Evolutionary conservation across 2,113 vertebrate genomes (phyloP), one percentile per base, ranked within the genome.

Genomic region (Phrynocephalus versicolor): DNA sequence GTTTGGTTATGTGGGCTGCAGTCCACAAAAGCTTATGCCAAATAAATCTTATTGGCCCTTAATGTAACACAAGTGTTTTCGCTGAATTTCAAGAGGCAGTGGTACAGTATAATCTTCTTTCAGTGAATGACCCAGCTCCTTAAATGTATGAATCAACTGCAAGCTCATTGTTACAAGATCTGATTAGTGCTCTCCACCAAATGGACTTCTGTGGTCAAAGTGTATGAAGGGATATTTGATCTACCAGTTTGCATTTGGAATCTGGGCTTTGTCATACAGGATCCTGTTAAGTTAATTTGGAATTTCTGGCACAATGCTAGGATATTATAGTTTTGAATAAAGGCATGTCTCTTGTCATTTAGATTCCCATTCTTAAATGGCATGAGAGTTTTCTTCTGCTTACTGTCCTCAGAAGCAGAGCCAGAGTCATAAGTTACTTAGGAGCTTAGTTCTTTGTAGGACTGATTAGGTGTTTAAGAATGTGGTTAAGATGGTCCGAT

Each of bases 401-500:
- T 77, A 2, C 45, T 82, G 57, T 71, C 62, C 37, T 55, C 16
- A 30, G 18, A 60, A 77, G 21, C 21, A 71, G n/a, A 39, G 51
- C 74, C 27, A 13, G 65, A n/a, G 39, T 70, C 74, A 83, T 62
- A 64, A 57, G 33, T 83, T 87, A 37, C 74, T 83, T 51, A 79
- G 58, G 67, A 51, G n/a, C 41, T 62, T 82, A 51, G 37, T 77
- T 60, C 62, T 77, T 82, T 82, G 51, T 77, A 82, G 65, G 60
- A 51, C 23, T 83, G 81, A 73, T 72, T 79, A 79, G 67, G 75
- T 23, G 62, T 83, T 87, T 87, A 69, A 87, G 21, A 83, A 83
- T 83, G 39, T 45, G 37, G 55, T 67, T 70, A 67, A 62, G 58
- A 39, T 57, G 55, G 41, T 64, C 65, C 33, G 45, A 75, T 81